Conservation (phyloP, 2,113 vertebrate genomes). For the Triplophysa tibetana region DNA sequence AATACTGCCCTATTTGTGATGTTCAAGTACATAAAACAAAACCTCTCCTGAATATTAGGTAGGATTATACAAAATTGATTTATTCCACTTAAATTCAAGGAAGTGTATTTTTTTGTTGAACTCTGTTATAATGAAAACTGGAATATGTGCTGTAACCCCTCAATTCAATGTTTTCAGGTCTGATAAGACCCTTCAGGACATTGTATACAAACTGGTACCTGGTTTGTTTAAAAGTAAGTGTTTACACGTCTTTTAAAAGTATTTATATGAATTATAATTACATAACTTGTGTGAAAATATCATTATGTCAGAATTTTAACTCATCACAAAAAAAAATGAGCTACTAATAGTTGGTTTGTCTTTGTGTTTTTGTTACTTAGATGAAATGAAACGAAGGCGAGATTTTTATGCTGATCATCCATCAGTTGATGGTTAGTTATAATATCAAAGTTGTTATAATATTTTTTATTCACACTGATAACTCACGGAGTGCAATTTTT, state of each 20-base stretch:
- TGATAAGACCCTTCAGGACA: conserved; percentile 99
- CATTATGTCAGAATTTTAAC: not conserved
- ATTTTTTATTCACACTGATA: not conserved
- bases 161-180: conserved; percentile 74
- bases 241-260: not conserved
- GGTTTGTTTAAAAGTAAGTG: conserved; percentile 98
- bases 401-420: conserved; percentile 98
- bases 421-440: conserved; percentile 87
- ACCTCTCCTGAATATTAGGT: conserved; percentile 97
- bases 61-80: conserved; percentile 20
- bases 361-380: conserved; percentile 64
- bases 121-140: not conserved
- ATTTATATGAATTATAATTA: not conserved
- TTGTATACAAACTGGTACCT: conserved; percentile 98
- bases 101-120: not conserved
- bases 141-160: not conserved
- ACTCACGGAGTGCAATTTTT: not conserved
- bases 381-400: conserved; percentile 99
- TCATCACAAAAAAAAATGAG: not conserved
- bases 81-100: not conserved
- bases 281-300: too few relatives aligned
- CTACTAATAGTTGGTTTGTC: not conserved
- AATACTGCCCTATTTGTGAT: conserved; percentile 98
- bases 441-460: not conserved
- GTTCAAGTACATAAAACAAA: conserved; percentile 99